Evolutionary conservation across 2,888 invertebrate genomes (phyloP), one percentile per base, ranked within the genome.

Genomic region (Cosmia pyralina): DNA sequence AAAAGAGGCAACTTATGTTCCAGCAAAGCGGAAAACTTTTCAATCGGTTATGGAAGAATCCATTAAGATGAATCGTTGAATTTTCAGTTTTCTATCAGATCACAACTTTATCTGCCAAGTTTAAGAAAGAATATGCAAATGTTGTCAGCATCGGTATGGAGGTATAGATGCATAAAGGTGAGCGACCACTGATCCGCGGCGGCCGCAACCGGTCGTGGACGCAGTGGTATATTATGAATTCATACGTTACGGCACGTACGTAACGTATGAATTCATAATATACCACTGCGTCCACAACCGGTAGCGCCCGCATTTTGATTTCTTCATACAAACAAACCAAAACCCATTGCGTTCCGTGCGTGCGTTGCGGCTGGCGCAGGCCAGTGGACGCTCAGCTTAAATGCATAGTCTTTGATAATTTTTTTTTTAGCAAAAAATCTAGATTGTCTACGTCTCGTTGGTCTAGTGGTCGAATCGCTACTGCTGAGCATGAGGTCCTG

Each of bases 1-100:
- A 34, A 64, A 79, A 80, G 62, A 72, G 10, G 64, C 76, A 85
- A 83, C 75, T 85, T 85, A 72, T 73, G 71, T 73, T 64, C 66
- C 22, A 57, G 75, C 72, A 72, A 85, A 83, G 81, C 76, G 85
- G 72, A 72, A 85, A 85, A 87, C 69, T 85, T 85, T 84, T 59
- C 46, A 70, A 87, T 85, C 84, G 78, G 85, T 83, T 87, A 85
- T 87, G 64, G 72, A 69, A 22, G 60, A 69, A 82, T 67, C 85
- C 64, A 87, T 85, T 85, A 80, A 72, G 75, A 85, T 62, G 66
- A 72, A 85, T 75, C 77, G 77, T 74, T 75, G 84, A 75, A 79
- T 79, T 83, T 85, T 83, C 76, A 77, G 77, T 84, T 85, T 84
- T 77, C 86, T 76, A 86, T 85, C 77, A 69, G 66, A 75, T 60